Evolutionary conservation across 2,888 invertebrate species (phyloP), one percentile per base, ranked within the genome.

Genomic region (Acanthosepion pharaonis): DNA sequence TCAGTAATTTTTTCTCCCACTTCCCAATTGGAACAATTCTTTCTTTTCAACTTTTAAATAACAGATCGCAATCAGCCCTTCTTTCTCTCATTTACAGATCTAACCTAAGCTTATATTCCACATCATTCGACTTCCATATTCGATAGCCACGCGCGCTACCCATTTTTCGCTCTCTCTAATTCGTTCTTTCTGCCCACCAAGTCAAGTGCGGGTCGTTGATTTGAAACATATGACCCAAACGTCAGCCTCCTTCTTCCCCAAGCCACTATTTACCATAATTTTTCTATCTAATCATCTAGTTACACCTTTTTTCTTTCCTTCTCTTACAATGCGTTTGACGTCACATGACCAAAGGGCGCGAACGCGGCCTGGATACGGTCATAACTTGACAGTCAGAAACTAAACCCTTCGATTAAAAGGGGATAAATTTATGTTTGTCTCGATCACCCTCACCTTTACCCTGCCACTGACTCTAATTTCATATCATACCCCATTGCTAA

Each of bases 331-430:
- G 33, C 78, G 5, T 9, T 78, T 33, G 78, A 78, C 18, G n/a
- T 78, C 78, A 78, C 78, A 33, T 78, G 78, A 33, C 78, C 78
- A 78, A 78, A 78, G 78, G 78, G 78, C 33, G n/a, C 78, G 78
- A 78, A 78, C 78, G 78, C 78, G n/a, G 78, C 78, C 78, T 78
- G 78, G 78, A n/a, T 78, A 78, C 78, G 78, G 78, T 78, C 78
- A 78, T 33, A 78, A 78, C 78, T 78, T 78, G 78, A 78, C 78
- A 78, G 78, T n/a, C 78, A 33, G 78, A 33, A 33, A 78, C n/a
- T n/a, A 18, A 78, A 78, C n/a, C 78, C 78, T n/a, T n/a, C 78
- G 78, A 78, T 78, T 78, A 78, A 78, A 78, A 78, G 78, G n/a
- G 78, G n/a, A 78, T 78, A 78, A 78, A 78, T 78, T 78, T 33